These are phyloP conservation scores for Lytechinus pictus DNA, from an alignment of 35 echinoderm and acorn worm genomes.

Conservation along the genomic window DNA sequence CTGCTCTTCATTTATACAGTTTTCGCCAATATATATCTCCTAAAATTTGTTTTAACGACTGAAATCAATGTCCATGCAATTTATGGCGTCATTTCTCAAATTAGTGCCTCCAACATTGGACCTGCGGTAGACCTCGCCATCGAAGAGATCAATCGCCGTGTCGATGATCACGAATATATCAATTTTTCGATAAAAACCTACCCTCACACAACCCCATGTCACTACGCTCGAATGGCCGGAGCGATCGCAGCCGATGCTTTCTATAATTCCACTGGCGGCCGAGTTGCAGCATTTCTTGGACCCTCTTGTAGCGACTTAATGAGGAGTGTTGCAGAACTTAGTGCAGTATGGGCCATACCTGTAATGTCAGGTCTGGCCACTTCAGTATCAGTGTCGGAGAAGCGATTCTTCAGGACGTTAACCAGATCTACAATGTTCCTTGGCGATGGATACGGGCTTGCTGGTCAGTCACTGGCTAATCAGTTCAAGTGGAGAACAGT, in stretches of 20 bases:
- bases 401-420: slow-evolving; percentile 12
- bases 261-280: background rate
- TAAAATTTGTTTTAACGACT: background rate
- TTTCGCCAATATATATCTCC: no score
- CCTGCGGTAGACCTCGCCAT: slow-evolving; percentile 5
- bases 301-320: slow-evolving; percentile 6
- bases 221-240: background rate
- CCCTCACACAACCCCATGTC: background rate
- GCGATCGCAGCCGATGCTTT: background rate
- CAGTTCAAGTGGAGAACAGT: background rate
- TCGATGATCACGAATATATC: background rate
- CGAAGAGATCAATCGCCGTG: background rate
- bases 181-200: background rate
- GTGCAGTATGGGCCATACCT: background rate
- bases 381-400: background rate
- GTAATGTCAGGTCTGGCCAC: slow-evolving; percentile 10
- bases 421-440: slow-evolving; percentile 1
- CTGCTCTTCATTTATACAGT: no score
- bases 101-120: slow-evolving; percentile 26
- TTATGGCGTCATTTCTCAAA: slow-evolving; percentile 28
- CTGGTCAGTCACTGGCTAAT: background rate
- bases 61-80: slow-evolving; percentile 29
- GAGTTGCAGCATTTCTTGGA: slow-evolving; percentile 15
- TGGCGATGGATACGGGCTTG: background rate
- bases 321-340: background rate